A percentile compares a stretch with the other conserved stretches of the same genome.
Evolutionary conservation across 2,888 invertebrate species (phyloP).

Genomic region (Meteorus colon): DNA sequence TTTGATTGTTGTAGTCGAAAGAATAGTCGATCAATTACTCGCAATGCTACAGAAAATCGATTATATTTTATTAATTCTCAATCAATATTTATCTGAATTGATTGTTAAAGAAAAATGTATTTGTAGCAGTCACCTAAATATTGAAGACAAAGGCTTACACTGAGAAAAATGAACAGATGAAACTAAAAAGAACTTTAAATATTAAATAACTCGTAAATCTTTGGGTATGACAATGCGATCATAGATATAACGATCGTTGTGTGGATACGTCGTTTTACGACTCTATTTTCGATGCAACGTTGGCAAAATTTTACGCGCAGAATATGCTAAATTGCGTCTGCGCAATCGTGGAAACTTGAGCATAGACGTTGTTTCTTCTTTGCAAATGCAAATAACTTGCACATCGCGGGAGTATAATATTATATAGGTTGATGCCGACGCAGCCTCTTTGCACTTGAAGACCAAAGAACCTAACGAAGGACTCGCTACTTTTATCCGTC

Average conservation of each 20-base stretch:
- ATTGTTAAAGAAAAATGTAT: too few species aligned
- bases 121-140: too few species aligned
- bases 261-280: conserved; percentile 59
- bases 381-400: conserved; percentile 37
- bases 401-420: neutral
- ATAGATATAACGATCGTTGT: conserved; percentile 44
- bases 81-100: too few species aligned
- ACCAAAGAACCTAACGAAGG: conserved; percentile 64
- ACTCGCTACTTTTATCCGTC: conserved; percentile 51
- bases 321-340: conserved; percentile 63
- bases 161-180: conserved; percentile 13
- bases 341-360: conserved; percentile 45
- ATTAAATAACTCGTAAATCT: conserved; percentile 46
- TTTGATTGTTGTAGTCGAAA: too few species aligned
- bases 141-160: too few species aligned
- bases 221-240: conserved; percentile 29
- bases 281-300: conserved; percentile 55
- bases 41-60: too few species aligned
- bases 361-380: conserved; percentile 24
- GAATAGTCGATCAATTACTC: too few species aligned
- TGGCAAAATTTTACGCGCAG: conserved; percentile 58
- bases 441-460: conserved; percentile 51
- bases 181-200: conserved; percentile 38
- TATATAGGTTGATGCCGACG: neutral
- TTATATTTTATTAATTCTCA: too few species aligned